Evolutionary conservation across 1,140 invertebrate species (phyloP).

Genomic region (Papilio aristodemus): DNA sequence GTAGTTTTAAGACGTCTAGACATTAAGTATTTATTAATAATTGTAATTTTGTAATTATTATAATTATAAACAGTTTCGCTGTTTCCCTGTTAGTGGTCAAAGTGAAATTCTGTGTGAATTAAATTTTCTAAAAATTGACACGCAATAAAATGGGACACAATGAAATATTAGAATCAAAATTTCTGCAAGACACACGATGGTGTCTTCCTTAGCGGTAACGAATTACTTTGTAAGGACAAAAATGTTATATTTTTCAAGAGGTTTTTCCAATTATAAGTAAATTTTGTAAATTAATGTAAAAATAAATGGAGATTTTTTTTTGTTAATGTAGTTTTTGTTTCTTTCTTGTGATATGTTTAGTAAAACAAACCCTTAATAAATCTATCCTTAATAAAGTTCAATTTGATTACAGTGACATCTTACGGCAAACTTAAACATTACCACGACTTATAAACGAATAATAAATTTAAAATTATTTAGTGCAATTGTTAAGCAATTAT

Average conservation of each 20-base stretch:
- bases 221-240: conserved; percentile 51
- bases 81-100: conserved; percentile 12
- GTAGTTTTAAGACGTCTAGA: conserved; percentile 56
- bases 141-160: conserved; percentile 10
- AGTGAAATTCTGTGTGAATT: neutral
- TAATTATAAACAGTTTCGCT: conserved; percentile 59
- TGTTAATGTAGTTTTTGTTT: conserved; percentile 55
- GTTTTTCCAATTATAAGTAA: conserved; percentile 67
- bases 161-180: conserved; percentile 2
- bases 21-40: conserved; percentile 75
- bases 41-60: conserved; percentile 64
- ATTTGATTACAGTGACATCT: neutral
- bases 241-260: conserved; percentile 72
- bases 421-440: neutral
- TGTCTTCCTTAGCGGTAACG: conserved; percentile 41
- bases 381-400: too few species aligned
- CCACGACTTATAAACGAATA: too few species aligned
- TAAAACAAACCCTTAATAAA: neutral
- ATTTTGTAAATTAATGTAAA: conserved; percentile 78
- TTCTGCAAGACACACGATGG: conserved; percentile 1
- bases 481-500: too few species aligned
- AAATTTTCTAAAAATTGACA: conserved; percentile 13
- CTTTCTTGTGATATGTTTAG: conserved; percentile 8
- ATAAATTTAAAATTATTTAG: too few species aligned
- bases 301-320: conserved; percentile 77